Evolutionary conservation across 2,888 invertebrate species (phyloP).

Genomic region (Platerodrilus igneus): DNA sequence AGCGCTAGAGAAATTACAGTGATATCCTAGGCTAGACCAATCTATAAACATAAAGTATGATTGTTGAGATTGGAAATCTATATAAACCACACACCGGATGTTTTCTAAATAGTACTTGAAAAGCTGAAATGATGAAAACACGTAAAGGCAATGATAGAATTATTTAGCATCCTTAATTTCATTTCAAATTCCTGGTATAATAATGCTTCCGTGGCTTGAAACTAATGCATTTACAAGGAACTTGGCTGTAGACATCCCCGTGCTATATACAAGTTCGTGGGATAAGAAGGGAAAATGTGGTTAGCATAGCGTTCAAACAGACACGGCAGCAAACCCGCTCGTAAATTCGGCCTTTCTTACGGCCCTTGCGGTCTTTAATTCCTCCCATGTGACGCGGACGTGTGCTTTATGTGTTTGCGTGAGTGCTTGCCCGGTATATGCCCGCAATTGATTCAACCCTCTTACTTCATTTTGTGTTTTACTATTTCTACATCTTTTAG

Average conservation of each 20-base stretch:
- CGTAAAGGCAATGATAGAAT: no score
- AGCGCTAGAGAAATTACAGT: no score
- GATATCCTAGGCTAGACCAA: no score
- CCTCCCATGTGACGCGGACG: conserved; percentile 47
- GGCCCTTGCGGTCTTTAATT: conserved; percentile 46
- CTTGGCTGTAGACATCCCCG: conserved; percentile 22
- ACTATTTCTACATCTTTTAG: conserved; percentile 23
- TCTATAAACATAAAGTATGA: no score
- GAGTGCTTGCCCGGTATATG: conserved; percentile 43
- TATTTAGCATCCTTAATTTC: no score
- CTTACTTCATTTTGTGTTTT: conserved; percentile 19
- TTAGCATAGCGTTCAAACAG: conserved; percentile 41
- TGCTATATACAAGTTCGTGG: conserved; percentile 25
- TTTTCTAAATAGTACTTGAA: no score
- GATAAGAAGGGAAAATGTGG: conserved; percentile 29
- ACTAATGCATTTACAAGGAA: conserved; percentile 25
- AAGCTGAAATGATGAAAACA: no score
- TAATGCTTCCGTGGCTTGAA: conserved; percentile 19
- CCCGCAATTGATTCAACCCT: conserved; percentile 44
- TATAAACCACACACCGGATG: no score
- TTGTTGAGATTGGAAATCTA: no score
- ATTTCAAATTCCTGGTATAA: conserved; percentile 15
- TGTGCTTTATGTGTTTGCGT: conserved; percentile 48
- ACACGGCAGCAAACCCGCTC: conserved; percentile 41
- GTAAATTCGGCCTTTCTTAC: conserved; percentile 47